Evolutionary conservation across 2,113 vertebrate species (phyloP).

Genomic region (Spea bombifrons): DNA sequence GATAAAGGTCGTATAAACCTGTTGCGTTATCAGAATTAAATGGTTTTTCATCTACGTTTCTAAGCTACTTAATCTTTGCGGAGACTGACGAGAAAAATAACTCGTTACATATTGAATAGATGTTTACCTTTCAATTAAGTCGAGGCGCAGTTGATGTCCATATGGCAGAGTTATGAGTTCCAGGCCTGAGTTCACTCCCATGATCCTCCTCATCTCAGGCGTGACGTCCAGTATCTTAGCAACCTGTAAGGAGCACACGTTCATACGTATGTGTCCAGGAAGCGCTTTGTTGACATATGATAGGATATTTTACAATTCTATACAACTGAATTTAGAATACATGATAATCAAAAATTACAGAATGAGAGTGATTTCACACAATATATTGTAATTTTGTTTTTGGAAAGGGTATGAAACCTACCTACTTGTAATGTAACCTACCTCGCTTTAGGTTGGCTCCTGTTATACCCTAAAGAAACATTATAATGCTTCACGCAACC

Average conservation of each 20-base stretch:
- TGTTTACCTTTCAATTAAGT: constrained; percentile 90
- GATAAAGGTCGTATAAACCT: no score
- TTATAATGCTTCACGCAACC: no score
- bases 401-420: no score
- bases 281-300: not conserved
- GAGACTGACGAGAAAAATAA: not conserved
- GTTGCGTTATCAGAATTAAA: no score
- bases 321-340: not conserved
- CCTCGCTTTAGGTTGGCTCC: no score
- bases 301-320: not conserved
- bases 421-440: no score
- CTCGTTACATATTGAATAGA: not conserved
- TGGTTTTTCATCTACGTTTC: no score
- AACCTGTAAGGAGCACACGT: constrained; percentile 69
- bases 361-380: no score
- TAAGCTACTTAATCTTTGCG: no score
- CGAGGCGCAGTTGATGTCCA: constrained; percentile 85
- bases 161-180: constrained; percentile 89
- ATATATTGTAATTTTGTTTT: no score
- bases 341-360: no score
- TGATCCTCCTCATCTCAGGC: constrained; percentile 75
- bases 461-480: no score
- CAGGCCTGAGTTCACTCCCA: constrained; percentile 89
- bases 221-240: constrained; percentile 85
- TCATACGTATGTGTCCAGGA: constrained; percentile 33